Conservation (phyloP, 2,113 vertebrate genomes). For the Zosterops lateralis region DNA sequence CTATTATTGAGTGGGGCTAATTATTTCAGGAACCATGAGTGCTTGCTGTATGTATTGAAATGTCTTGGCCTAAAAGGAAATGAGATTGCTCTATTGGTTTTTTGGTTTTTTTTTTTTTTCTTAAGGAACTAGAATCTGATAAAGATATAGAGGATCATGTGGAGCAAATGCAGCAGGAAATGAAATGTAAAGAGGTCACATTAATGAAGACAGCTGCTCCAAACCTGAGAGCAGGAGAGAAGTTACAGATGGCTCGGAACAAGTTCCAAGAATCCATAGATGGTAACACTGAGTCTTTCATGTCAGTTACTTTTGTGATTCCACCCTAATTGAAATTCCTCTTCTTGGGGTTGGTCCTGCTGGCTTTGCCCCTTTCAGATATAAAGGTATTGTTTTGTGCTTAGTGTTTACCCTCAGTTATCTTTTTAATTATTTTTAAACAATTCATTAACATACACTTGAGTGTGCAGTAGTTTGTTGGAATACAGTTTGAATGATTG, state of each 20-base stretch:
- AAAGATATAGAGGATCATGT: conserved; percentile 73
- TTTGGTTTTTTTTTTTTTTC: background rate
- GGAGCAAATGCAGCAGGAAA: conserved; percentile 69
- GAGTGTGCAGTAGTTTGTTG: background rate
- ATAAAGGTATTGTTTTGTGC: background rate
- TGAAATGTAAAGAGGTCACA: conserved; percentile 68
- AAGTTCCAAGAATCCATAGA: conserved; percentile 82
- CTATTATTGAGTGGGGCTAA: background rate
- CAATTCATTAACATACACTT: background rate
- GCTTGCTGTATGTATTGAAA: background rate
- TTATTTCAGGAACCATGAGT: background rate
- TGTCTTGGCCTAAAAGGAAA: background rate
- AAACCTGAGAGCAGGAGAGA: conserved; percentile 87
- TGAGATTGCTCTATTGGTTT: background rate
- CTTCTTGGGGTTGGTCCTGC: background rate
- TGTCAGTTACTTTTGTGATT: background rate
- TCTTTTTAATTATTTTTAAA: background rate
- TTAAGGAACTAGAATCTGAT: conserved; percentile 73
- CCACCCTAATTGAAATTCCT: background rate
- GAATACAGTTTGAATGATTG: background rate
- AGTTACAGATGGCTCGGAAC: conserved; percentile 77
- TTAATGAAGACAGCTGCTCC: conserved; percentile 81
- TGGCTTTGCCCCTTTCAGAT: background rate
- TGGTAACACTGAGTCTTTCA: conserved; percentile 70
- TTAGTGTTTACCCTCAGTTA: background rate